phyloP scores from a whole-genome alignment of 2,113 vertebrate genomes.

The Pithys albifrons region DNA sequence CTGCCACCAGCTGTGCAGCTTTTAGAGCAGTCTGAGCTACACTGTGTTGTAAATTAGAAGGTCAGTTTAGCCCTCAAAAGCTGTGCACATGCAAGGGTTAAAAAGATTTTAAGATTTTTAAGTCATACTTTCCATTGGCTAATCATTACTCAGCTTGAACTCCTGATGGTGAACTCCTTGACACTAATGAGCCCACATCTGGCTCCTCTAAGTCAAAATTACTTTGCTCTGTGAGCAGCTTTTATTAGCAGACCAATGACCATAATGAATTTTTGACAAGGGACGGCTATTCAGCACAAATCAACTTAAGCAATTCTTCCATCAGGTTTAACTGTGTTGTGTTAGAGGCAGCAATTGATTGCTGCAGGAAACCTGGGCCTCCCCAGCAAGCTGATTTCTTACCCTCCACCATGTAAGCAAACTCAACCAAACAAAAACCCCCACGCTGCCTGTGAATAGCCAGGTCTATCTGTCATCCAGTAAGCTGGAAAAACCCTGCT shows the following conservation, averaged over 20 bases:
- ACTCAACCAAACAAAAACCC: not conserved
- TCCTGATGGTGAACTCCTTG: slow-evolving; percentile 47
- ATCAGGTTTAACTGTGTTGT: not conserved
- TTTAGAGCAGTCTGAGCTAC: not conserved
- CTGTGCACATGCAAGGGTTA: not conserved
- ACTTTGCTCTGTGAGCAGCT: slow-evolving; percentile 21
- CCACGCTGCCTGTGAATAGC: not conserved
- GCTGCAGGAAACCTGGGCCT: not conserved
- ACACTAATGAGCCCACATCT: slow-evolving; percentile 49
- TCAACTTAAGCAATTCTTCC: slow-evolving; percentile 36
- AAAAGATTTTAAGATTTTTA: not conserved
- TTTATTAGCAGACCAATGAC: slow-evolving; percentile 41
- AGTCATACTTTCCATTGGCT: slow-evolving; percentile 13
- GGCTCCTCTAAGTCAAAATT: slow-evolving; percentile 36
- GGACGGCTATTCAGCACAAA: slow-evolving; percentile 41
- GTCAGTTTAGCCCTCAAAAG: not conserved
- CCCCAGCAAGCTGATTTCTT: not conserved
- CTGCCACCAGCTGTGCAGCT: not conserved
- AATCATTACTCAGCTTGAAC: slow-evolving; percentile 16
- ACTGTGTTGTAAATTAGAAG: not conserved
- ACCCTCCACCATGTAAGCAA: not conserved
- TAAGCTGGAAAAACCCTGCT: not conserved
- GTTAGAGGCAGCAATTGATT: slow-evolving; percentile 56
- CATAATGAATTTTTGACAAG: slow-evolving; percentile 47
- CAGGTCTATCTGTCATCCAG: not conserved